A percentile compares a stretch with the other conserved stretches of the same genome.
phyloP scores from a whole-genome alignment of 1,140 invertebrate genomes.

The Scaptomyza pallida region DNA sequence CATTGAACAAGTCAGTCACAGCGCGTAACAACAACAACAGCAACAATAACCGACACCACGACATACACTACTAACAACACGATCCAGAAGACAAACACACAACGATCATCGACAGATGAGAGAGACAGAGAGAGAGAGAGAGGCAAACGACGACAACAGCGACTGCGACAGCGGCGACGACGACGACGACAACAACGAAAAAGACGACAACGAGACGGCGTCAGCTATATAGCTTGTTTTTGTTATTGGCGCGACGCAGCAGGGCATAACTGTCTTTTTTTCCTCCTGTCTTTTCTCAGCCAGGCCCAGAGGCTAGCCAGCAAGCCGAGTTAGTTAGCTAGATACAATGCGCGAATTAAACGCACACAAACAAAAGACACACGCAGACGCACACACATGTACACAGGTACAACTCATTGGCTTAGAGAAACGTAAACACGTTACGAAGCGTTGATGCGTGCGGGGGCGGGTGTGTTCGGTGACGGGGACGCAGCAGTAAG shows the following conservation, averaged over 20 bases:
- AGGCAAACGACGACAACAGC: conserved; percentile 35
- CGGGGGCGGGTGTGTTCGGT: conserved; percentile 26
- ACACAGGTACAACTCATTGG: conserved; percentile 23
- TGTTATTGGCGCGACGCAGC: conserved; percentile 60
- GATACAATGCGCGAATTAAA: conserved; percentile 64
- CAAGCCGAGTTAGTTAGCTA: conserved; percentile 48
- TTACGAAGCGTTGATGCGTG: conserved; percentile 47
- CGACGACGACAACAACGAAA: conserved; percentile 21
- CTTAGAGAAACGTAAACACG: conserved; percentile 73
- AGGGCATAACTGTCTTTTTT: conserved; percentile 72
- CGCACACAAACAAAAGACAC: conserved; percentile 33
- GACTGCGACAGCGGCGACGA: conserved; percentile 22
- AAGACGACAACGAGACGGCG: conserved; percentile 49
- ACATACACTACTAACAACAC: conserved; percentile 60
- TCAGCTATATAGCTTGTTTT: conserved; percentile 58
- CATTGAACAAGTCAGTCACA: conserved; percentile 58
- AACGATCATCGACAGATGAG: conserved; percentile 15
- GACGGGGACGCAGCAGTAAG: conserved; percentile 9
- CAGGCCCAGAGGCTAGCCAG: conserved; percentile 45
- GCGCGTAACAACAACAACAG: conserved; percentile 60
- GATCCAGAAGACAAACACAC: conserved; percentile 48
- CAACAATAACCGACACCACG: conserved; percentile 73
- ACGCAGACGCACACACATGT: conserved; percentile 2
- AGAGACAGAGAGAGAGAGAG: conserved; percentile 29
- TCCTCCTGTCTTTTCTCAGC: conserved; percentile 30